Evolutionary conservation across 2,113 vertebrate species (phyloP).

Genomic region (Caloenas nicobarica): DNA sequence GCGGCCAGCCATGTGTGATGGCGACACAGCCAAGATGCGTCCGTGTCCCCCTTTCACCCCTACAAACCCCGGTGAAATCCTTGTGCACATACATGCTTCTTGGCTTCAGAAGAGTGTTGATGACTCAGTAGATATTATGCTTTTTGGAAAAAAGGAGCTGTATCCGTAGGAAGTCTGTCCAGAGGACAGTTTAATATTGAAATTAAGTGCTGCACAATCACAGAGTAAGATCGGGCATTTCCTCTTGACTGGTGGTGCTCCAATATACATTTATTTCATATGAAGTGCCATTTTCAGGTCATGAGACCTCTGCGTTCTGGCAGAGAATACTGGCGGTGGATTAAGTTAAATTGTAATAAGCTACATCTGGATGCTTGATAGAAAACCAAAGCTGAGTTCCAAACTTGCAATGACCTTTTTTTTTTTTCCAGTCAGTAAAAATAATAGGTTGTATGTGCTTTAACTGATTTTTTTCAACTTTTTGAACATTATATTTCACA

Average conservation of each 20-base stretch:
- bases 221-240: neutral
- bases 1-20: neutral
- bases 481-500: neutral
- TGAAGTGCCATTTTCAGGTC: neutral
- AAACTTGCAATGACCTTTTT: neutral
- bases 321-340: neutral
- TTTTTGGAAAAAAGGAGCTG: neutral
- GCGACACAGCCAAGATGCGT: accelerated
- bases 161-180: neutral
- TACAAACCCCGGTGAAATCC: neutral
- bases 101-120: neutral
- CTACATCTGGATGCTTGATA: neutral
- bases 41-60: neutral
- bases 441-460: neutral
- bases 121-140: neutral
- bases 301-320: neutral
- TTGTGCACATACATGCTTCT: accelerated
- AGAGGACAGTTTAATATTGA: neutral
- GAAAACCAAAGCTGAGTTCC: neutral
- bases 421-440: neutral
- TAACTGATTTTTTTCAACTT: neutral
- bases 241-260: neutral
- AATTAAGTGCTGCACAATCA: neutral
- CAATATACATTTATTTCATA: neutral
- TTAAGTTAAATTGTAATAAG: neutral